A percentile compares a stretch with the other conserved stretches of the same genome.
Evolutionary conservation across 2,113 vertebrate genomes (phyloP).

Genomic region (Tychaedon coryphoeus): DNA sequence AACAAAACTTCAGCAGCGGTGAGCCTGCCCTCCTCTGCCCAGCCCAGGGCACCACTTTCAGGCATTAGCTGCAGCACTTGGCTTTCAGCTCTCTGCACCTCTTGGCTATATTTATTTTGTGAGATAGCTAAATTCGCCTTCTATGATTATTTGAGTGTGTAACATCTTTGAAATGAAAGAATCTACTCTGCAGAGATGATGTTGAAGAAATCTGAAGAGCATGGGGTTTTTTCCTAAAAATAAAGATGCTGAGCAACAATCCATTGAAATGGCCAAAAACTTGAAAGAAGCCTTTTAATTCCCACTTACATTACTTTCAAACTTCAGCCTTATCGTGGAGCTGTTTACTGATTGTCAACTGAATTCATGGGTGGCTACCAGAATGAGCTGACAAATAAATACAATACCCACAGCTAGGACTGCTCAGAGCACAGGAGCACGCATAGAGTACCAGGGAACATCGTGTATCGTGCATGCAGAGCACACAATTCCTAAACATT

Average conservation of each 20-base stretch:
- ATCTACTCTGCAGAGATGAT: slow-evolving; percentile 1
- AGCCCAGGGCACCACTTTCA: slow-evolving; percentile 52
- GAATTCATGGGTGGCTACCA: slow-evolving; percentile 34
- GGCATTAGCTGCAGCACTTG: slow-evolving; percentile 20
- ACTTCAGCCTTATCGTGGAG: slow-evolving; percentile 12
- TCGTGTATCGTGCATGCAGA: slow-evolving; percentile 47
- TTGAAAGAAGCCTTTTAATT: slow-evolving; percentile 43
- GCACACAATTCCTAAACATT: slow-evolving; percentile 59
- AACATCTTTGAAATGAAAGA: slow-evolving; percentile 16
- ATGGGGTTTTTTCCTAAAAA: rapidly evolving
- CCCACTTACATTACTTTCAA: background rate
- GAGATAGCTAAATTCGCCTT: slow-evolving; percentile 43
- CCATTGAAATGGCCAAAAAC: slow-evolving; percentile 39
- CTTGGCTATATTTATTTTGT: slow-evolving; percentile 49
- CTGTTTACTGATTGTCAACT: slow-evolving; percentile 59
- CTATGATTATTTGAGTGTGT: slow-evolving; percentile 28
- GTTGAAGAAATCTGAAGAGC: slow-evolving; percentile 10
- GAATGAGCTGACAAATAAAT: slow-evolving; percentile 66
- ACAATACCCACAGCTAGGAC: slow-evolving; percentile 62
- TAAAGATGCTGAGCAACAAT: slow-evolving; percentile 52
- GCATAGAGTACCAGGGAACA: slow-evolving; percentile 62
- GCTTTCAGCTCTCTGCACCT: slow-evolving; percentile 33
- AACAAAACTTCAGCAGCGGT: slow-evolving; percentile 1
- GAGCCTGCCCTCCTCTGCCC: slow-evolving; percentile 24
- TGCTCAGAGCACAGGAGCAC: slow-evolving; percentile 58